These are phyloP conservation scores for Chrysocyon brachyurus DNA, from an alignment of 2,797 vertebrate species.

Conservation along the genomic window DNA sequence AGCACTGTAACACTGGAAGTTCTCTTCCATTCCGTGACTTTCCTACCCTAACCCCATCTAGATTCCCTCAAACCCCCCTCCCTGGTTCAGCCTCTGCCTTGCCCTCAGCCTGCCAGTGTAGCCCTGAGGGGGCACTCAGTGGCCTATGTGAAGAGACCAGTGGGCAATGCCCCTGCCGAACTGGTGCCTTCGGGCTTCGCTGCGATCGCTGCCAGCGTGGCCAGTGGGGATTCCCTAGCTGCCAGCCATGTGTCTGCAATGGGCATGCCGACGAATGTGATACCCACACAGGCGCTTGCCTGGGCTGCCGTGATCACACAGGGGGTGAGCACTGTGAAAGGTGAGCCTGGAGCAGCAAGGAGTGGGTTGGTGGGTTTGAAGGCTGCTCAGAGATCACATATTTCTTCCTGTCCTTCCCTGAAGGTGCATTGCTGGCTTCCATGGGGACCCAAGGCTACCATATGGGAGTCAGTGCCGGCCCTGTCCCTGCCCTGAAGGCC, in stretches of 20 bases:
- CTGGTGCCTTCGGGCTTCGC: conserved; percentile 93
- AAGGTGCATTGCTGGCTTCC: conserved; percentile 94
- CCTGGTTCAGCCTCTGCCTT: conserved; percentile 16
- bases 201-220: conserved; percentile 95
- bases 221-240: conserved; percentile 97
- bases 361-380: not conserved
- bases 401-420: not conserved
- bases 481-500: conserved; percentile 96
- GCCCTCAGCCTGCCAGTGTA: conserved; percentile 94
- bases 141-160: conserved; percentile 92
- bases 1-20: not conserved
- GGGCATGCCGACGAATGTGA: conserved; percentile 93
- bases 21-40: not conserved
- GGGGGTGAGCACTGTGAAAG: conserved; percentile 94
- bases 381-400: not conserved
- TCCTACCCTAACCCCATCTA: not conserved
- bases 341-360: conserved; percentile 83
- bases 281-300: conserved; percentile 91
- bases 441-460: conserved; percentile 94
- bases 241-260: conserved; percentile 94
- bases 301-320: conserved; percentile 92
- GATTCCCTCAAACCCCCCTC: not conserved
- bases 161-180: conserved; percentile 94
- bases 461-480: conserved; percentile 94
- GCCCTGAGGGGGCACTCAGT: conserved; percentile 92